Conservation (phyloP, 1,140 invertebrate genomes). For the Drosophila equinoxialis region DNA sequence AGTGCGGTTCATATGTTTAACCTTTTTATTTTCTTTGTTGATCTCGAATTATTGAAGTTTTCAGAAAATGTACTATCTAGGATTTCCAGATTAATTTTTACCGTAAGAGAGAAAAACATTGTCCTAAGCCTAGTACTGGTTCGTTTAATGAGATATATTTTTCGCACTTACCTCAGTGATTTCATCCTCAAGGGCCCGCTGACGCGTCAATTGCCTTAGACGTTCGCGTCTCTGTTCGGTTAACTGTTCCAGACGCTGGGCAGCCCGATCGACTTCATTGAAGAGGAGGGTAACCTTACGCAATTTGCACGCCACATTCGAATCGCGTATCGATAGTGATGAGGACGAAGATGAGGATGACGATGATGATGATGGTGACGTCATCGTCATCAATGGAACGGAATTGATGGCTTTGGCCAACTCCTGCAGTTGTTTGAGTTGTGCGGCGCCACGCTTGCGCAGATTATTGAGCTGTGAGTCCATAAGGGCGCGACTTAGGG, state of each 20-base stretch:
- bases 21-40: too few species aligned
- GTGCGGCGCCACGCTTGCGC: conserved; percentile 83
- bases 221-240: conserved; percentile 84
- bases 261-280: conserved; percentile 84
- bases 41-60: too few species aligned
- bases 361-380: conserved; percentile 11
- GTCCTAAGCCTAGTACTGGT: too few species aligned
- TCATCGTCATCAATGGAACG: conserved; percentile 14
- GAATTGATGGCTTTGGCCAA: conserved; percentile 70
- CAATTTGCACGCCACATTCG: conserved; percentile 69
- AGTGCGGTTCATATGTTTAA: too few species aligned
- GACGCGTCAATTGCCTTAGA: conserved; percentile 84
- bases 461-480: conserved; percentile 84
- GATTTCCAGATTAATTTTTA: too few species aligned
- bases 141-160: too few species aligned
- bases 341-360: conserved; percentile 13
- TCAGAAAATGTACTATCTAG: too few species aligned
- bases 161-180: conserved; percentile 84
- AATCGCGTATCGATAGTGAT: conserved; percentile 31
- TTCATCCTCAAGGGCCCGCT: conserved; percentile 85
- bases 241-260: conserved; percentile 84
- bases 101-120: too few species aligned
- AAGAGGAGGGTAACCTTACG: conserved; percentile 84
- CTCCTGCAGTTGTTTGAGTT: conserved; percentile 84
- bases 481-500: conserved; percentile 83